Conservation (phyloP, 2,888 invertebrate species). For the Stenurella melanura region DNA sequence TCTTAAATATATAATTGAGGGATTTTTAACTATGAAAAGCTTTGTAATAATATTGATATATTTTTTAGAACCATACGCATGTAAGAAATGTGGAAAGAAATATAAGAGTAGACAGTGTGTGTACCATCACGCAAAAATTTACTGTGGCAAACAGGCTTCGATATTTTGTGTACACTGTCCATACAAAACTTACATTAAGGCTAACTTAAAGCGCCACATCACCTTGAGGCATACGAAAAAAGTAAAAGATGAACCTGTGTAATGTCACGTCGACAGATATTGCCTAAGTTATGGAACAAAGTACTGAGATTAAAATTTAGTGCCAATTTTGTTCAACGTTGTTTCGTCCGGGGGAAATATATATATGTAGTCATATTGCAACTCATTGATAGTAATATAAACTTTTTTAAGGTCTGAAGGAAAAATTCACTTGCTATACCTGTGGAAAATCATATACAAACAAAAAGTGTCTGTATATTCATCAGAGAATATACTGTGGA, state of each 20-base stretch:
- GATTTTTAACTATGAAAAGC: neutral
- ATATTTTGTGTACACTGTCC: slow-evolving; percentile 17
- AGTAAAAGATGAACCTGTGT: neutral
- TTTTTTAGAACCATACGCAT: slow-evolving; percentile 29
- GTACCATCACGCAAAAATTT: slow-evolving; percentile 13
- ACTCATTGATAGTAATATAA: neutral
- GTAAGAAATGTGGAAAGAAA: slow-evolving; percentile 20
- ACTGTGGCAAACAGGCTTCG: slow-evolving; percentile 14
- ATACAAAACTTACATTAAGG: slow-evolving; percentile 20
- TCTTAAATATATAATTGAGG: too few relatives aligned
- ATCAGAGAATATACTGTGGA: slow-evolving; percentile 33
- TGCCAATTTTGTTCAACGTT: neutral
- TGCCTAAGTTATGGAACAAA: neutral
- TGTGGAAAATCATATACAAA: slow-evolving; percentile 37
- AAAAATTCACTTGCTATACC: slow-evolving; percentile 19
- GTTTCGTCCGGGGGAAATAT: neutral
- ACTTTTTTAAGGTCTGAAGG: slow-evolving; percentile 15
- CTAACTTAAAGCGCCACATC: slow-evolving; percentile 10
- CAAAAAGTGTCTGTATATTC: slow-evolving; percentile 30
- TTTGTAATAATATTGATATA: neutral
- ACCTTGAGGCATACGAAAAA: neutral
- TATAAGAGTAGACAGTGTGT: slow-evolving; percentile 28
- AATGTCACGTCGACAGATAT: neutral
- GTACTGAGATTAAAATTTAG: neutral
- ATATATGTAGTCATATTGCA: neutral